Conservation (phyloP, 2,888 invertebrate species). For the Agriotes lineatus region DNA sequence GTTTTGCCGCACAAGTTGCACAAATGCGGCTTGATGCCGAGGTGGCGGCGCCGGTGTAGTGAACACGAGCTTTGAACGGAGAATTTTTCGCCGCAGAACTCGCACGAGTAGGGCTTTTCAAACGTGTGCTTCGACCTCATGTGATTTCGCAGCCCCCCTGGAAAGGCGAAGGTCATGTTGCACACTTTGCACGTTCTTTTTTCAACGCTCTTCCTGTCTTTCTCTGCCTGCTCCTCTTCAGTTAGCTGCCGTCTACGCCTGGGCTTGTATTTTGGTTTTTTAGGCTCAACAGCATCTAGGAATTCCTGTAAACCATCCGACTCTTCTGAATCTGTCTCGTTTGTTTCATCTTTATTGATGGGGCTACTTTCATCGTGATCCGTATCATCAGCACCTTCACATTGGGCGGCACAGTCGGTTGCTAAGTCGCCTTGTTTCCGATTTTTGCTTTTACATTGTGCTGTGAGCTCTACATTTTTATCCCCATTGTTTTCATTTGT, state of each 20-base stretch:
- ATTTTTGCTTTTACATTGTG: too few relatives aligned
- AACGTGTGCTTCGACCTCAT: constrained; percentile 7
- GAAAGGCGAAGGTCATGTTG: background rate
- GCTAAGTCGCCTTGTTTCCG: too few relatives aligned
- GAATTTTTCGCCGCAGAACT: constrained; percentile 3
- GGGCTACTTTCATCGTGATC: too few relatives aligned
- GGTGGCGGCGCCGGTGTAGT: background rate
- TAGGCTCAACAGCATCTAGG: background rate
- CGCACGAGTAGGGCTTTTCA: constrained; percentile 6
- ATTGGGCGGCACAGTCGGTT: too few relatives aligned
- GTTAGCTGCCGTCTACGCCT: background rate
- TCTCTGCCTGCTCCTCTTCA: background rate
- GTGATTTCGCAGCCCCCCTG: constrained; percentile 5
- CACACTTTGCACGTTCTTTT: constrained; percentile 12
- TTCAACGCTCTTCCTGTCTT: background rate
- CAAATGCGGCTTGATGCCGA: constrained; percentile 5
- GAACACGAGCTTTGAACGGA: background rate
- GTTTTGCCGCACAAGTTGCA: constrained; percentile 26
- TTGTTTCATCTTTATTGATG: background rate
- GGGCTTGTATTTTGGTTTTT: background rate
- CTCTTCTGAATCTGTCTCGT: background rate
- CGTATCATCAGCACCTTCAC: too few relatives aligned
- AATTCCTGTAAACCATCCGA: background rate
- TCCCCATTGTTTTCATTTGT: too few relatives aligned
- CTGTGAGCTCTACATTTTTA: too few relatives aligned